A percentile compares a stretch with the other conserved stretches of the same genome.
These are phyloP conservation scores for Agrotis exclamationis DNA, from an alignment of 2,888 invertebrate genomes.

Conservation along the genomic window DNA sequence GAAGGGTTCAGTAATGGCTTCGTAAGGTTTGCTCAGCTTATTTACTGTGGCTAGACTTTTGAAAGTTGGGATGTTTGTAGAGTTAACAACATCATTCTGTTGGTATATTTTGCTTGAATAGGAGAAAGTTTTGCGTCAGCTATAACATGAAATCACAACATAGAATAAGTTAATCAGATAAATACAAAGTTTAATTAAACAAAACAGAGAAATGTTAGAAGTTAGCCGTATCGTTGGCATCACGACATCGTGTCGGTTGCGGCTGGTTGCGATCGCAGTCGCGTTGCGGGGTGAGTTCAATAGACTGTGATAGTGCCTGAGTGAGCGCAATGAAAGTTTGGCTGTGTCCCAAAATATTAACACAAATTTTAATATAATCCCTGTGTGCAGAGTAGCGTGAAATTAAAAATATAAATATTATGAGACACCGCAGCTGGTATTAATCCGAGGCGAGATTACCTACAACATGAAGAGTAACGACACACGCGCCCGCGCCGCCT, in stretches of 20 bases:
- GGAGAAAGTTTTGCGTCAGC: conserved; percentile 49
- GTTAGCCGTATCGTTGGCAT: conserved; percentile 19
- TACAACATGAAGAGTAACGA: conserved; percentile 68
- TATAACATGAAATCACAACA: conserved; percentile 51
- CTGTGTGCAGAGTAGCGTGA: conserved; percentile 75
- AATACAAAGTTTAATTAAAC: conserved; percentile 49
- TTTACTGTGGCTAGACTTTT: conserved; percentile 65
- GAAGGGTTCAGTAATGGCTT: conserved; percentile 69
- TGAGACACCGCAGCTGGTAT: conserved; percentile 79
- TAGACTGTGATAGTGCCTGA: conserved; percentile 61
- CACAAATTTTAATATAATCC: conserved; percentile 74
- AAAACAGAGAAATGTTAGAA: conserved; percentile 27
- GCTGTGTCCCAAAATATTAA: conserved; percentile 73
- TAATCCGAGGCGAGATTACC: conserved; percentile 74
- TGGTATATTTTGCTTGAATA: conserved; percentile 50
- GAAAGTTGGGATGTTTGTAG: conserved; percentile 57
- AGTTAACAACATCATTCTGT: conserved; percentile 56
- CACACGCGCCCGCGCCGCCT: conserved; percentile 62
- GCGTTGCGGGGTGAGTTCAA: conserved; percentile 53
- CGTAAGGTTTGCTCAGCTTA: conserved; percentile 57
- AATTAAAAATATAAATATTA: conserved; percentile 86
- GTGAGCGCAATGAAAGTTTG: conserved; percentile 67
- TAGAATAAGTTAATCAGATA: conserved; percentile 45
- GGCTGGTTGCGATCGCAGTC: conserved; percentile 35
- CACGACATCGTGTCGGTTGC: conserved; percentile 28